Conservation (phyloP, 2,113 vertebrate genomes). For the Cinclus mexicanus region DNA sequence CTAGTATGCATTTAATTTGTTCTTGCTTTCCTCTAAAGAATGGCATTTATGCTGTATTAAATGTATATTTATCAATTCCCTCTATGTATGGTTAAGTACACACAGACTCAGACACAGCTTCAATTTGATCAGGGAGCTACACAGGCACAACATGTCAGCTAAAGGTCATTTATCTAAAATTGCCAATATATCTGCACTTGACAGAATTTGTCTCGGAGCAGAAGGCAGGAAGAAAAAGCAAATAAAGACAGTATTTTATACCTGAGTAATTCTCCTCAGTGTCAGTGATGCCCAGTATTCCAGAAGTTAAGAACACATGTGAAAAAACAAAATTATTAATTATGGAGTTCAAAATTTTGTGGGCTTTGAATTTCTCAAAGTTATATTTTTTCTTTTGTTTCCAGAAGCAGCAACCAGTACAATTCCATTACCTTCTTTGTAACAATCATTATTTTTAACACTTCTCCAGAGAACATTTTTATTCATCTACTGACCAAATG, state of each 20-base stretch:
- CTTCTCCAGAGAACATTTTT: neutral
- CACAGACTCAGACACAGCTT: neutral
- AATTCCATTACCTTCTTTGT: neutral
- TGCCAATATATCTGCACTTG: neutral
- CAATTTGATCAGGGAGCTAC: rapidly evolving
- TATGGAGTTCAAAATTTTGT: neutral
- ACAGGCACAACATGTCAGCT: neutral
- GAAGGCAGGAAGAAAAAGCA: neutral
- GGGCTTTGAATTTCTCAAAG: neutral
- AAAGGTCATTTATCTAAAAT: neutral
- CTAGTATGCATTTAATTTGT: neutral
- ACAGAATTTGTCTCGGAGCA: neutral
- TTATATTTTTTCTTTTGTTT: neutral
- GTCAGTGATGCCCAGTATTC: neutral
- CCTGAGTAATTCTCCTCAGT: neutral
- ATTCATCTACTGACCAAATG: neutral
- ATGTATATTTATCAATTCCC: neutral
- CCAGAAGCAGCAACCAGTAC: neutral
- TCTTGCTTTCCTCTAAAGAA: neutral
- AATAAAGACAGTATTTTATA: neutral
- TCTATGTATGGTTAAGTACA: neutral
- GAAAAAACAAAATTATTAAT: neutral
- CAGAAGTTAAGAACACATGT: neutral
- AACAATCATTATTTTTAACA: neutral
- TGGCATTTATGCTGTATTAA: neutral